Percentiles rank a stretch among this genome's conserved stretches.
phyloP scores from a whole-genome alignment of 2,888 invertebrate genomes.

The Lasioglossum morio region DNA sequence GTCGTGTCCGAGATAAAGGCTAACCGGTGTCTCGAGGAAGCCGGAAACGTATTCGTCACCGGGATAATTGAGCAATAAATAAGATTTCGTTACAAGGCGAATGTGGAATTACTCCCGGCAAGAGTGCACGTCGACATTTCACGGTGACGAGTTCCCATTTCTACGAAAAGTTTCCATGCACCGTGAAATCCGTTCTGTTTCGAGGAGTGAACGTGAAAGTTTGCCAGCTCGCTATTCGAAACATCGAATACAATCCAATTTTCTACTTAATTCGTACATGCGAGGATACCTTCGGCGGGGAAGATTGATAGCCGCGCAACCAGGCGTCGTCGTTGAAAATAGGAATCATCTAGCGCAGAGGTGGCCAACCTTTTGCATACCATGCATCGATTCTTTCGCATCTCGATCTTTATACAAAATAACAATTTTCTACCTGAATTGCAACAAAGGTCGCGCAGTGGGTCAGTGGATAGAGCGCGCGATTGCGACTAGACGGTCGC shows the following conservation, averaged over 20 bases:
- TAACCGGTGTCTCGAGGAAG: not conserved
- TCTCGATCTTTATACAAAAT: no score
- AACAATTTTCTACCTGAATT: no score
- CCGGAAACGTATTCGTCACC: not conserved
- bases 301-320: slow-evolving; percentile 1
- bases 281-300: not conserved
- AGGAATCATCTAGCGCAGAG: not conserved
- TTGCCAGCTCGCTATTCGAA: not conserved
- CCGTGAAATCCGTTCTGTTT: not conserved
- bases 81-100: not conserved
- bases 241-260: slow-evolving; percentile 14
- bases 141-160: not conserved
- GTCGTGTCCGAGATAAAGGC: not conserved
- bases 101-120: not conserved
- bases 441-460: no score
- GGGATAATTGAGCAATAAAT: not conserved
- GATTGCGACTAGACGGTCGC: no score
- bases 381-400: no score
- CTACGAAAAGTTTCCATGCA: not conserved
- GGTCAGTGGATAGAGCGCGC: no score
- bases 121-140: not conserved
- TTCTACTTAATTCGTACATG: slow-evolving; percentile 15
- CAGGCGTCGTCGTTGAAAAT: not conserved
- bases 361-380: no score
- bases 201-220: not conserved